A percentile compares a stretch with the other conserved stretches of the same genome.
These are phyloP conservation scores for Cynocephalus volans DNA, from an alignment of 2,113 vertebrate species.

Conservation along the genomic window DNA sequence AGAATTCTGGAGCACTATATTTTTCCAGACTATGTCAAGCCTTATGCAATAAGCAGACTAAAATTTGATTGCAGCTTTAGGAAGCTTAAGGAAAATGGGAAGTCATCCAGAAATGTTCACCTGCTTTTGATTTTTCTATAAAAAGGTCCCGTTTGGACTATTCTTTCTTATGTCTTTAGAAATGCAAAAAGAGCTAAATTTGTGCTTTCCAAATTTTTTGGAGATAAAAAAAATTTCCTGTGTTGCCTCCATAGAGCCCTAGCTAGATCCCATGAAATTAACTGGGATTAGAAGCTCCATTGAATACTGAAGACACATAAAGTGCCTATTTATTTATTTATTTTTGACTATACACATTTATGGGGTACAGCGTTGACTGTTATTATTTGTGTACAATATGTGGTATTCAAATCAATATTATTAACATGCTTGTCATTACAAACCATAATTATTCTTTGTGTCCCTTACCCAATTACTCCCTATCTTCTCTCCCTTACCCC, in stretches of 20 bases:
- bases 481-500: too few species aligned
- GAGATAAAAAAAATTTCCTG: background rate
- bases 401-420: too few species aligned
- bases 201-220: background rate
- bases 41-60: background rate
- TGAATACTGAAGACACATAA: background rate
- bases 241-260: background rate
- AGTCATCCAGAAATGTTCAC: background rate
- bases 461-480: too few species aligned
- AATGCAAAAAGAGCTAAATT: slow-evolving; percentile 34
- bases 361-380: too few species aligned
- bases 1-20: background rate
- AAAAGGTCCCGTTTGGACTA: background rate
- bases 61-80: background rate
- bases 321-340: background rate
- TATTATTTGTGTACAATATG: too few species aligned
- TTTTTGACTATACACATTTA: too few species aligned
- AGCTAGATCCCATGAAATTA: background rate
- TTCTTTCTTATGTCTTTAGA: background rate
- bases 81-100: background rate
- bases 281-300: background rate
- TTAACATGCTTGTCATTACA: too few species aligned
- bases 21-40: background rate
- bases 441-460: too few species aligned
- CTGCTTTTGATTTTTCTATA: background rate